Conservation (phyloP, 2,113 vertebrate genomes). For the Heterotis niloticus region DNA sequence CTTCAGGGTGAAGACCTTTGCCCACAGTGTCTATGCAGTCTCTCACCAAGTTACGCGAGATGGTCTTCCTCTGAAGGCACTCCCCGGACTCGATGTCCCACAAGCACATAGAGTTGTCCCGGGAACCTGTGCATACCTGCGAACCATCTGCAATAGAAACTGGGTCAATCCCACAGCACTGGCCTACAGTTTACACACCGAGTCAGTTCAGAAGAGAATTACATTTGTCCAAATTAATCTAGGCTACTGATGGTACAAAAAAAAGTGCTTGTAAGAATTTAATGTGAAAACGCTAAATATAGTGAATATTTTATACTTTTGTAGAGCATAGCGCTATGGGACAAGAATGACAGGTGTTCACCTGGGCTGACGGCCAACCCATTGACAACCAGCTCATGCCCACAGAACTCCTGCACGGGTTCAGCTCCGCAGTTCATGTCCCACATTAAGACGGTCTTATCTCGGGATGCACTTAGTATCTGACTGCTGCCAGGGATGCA, state of each 20-base stretch:
- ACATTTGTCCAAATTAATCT: neutral
- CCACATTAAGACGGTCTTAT: constrained; percentile 86
- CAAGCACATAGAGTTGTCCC: constrained; percentile 86
- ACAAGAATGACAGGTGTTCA: constrained; percentile 36
- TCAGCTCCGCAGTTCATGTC: constrained; percentile 65
- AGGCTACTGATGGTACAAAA: too few relatives aligned
- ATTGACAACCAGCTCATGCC: constrained; percentile 86
- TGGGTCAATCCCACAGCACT: constrained; percentile 1
- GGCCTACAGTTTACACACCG: neutral
- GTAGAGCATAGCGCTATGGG: neutral
- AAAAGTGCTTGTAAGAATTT: too few relatives aligned
- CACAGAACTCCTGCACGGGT: constrained; percentile 74
- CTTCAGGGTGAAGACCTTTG: neutral
- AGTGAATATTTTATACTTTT: too few relatives aligned
- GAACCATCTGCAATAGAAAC: constrained; percentile 63
- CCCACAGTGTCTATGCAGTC: neutral
- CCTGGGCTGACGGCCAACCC: constrained; percentile 86
- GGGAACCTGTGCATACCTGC: constrained; percentile 83
- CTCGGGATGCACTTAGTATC: constrained; percentile 89
- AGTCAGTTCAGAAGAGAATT: neutral
- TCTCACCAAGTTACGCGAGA: constrained; percentile 89
- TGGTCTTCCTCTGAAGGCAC: constrained; percentile 69
- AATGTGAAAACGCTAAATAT: neutral
- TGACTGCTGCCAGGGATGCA: constrained; percentile 69
- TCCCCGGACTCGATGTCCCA: constrained; percentile 84